Base-by-base conservation (phyloP, 1,140 invertebrate genomes). In the Drosophila hydei region DNA sequence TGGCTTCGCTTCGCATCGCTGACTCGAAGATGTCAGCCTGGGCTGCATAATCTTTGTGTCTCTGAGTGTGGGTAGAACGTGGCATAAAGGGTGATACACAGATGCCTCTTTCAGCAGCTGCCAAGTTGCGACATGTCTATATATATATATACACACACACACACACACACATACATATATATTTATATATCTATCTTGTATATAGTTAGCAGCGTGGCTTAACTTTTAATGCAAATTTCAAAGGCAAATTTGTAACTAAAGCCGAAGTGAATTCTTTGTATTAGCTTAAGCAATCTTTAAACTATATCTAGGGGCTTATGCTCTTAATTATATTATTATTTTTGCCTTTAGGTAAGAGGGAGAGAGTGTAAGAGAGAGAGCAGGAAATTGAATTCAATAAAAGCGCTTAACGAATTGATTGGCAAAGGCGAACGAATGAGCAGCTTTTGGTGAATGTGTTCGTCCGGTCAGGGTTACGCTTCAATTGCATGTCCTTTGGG, bases 341-440 rank as follows among this genome's bases (percentile, higher is more conserved):
- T n/a, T n/a, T n/a, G n/a, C n/a, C n/a, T n/a, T n/a, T n/a, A n/a
- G n/a, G n/a, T n/a, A n/a, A n/a, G 33, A 19, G 48, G 9, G 21
- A 42, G n/a, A 25, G n/a, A 21, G 38, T 6, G 12, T 4, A 7
- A 14, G 30, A 40, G 51, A 8, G 42, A 36, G n/a, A 12, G 8
- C 21, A 38, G 30, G 45, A 58, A 64, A 71, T 64, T 56, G 68
- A 63, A 50, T 70, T 70, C 51, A 47, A 70, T 63, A 48, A 50
- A 64, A 65, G 61, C 52, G 68, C 43, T 71, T 70, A 56, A 27
- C 21, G 50, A 63, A 63, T 63, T 63, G 67, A 63, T 70, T 63
- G 67, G 21, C 50, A 56, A 56, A 33, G 9, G n/a, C 60, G 36
- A 33, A 40, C 30, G 63, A 70, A 50, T 64, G 60, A 30, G 68